phyloP scores from a whole-genome alignment of 2,797 vertebrate species.

The Thalassophryne amazonica region DNA sequence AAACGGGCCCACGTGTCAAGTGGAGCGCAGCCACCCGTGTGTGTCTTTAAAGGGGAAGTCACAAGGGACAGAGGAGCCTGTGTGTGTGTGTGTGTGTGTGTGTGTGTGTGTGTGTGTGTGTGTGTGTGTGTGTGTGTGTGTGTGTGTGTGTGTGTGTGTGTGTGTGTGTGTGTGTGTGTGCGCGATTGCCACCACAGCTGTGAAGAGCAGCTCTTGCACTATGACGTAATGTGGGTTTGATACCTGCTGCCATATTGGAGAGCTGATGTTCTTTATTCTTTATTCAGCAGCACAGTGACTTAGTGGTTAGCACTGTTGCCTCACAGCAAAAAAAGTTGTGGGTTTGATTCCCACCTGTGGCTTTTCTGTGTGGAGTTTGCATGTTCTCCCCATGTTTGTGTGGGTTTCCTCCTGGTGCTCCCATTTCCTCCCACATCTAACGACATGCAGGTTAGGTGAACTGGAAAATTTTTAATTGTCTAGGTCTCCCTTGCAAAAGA shows the following conservation, averaged over 20 bases:
- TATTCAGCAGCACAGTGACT: too few relatives aligned
- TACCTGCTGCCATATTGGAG: constrained; percentile 39
- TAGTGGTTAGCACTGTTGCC: too few relatives aligned
- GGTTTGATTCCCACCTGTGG: too few relatives aligned
- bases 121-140: constrained; percentile 6
- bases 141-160: neutral
- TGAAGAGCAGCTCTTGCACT: constrained; percentile 46
- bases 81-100: constrained; percentile 1
- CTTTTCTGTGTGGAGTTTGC: too few relatives aligned
- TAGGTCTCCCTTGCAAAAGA: too few relatives aligned
- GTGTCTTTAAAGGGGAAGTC: constrained; percentile 70
- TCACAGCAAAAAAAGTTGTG: too few relatives aligned
- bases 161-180: neutral
- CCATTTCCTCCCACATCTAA: too few relatives aligned
- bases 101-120: neutral
- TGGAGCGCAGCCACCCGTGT: constrained; percentile 68
- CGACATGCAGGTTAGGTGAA: too few relatives aligned
- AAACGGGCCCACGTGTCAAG: constrained; percentile 70
- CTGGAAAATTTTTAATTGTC: too few relatives aligned
- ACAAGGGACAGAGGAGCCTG: constrained; percentile 41
- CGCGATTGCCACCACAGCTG: constrained; percentile 44
- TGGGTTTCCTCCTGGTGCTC: too few relatives aligned
- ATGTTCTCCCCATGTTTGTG: too few relatives aligned
- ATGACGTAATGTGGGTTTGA: constrained; percentile 44
- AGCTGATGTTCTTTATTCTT: constrained; percentile 26